Percentiles rank a stretch among this genome's conserved stretches.
These are phyloP conservation scores for Troilus luridus DNA, from an alignment of 2,888 invertebrate genomes.

Conservation along the genomic window DNA sequence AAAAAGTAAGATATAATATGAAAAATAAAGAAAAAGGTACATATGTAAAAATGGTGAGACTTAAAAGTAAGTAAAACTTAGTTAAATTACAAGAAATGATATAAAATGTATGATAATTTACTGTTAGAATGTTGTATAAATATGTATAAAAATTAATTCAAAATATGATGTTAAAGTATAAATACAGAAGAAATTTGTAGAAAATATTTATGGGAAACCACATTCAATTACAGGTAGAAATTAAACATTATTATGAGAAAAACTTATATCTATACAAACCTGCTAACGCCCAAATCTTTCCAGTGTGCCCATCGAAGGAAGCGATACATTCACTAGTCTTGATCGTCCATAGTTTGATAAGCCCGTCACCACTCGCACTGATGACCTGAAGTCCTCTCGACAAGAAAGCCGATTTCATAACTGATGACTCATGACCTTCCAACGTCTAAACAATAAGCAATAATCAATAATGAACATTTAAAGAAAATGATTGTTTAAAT, in stretches of 20 bases:
- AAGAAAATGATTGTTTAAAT: not conserved
- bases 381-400: slow-evolving; percentile 89
- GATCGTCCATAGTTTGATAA: slow-evolving; percentile 93
- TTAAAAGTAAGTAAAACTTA: no score
- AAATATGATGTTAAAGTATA: no score
- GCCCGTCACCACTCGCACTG: slow-evolving; percentile 90
- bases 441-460: slow-evolving; percentile 74
- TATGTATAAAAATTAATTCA: no score
- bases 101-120: no score
- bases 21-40: no score
- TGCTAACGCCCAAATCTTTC: slow-evolving; percentile 88
- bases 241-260: not conserved
- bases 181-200: no score
- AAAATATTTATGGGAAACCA: no score
- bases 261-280: slow-evolving; percentile 67
- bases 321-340: slow-evolving; percentile 88
- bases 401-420: slow-evolving; percentile 85
- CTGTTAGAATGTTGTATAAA: no score
- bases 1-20: no score
- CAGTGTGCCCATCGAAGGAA: slow-evolving; percentile 91
- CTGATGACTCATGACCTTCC: slow-evolving; percentile 92
- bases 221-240: no score
- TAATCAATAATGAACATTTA: not conserved
- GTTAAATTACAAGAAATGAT: no score
- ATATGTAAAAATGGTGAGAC: no score